Conservation (phyloP, 2,888 invertebrate genomes). For the Nemoura dubitans region DNA sequence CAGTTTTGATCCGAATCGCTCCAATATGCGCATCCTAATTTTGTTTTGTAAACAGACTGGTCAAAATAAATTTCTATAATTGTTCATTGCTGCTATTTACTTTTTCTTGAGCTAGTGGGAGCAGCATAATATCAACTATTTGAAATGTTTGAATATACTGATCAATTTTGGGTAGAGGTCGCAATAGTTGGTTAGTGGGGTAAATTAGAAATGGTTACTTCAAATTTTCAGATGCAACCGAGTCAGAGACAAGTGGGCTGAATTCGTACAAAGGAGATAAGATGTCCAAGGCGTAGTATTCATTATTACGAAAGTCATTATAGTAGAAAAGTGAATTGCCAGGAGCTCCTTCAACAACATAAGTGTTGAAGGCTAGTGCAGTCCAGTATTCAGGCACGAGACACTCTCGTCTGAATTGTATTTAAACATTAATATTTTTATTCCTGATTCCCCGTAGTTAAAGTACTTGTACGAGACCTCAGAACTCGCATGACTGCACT, state of each 20-base stretch:
- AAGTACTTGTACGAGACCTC: background rate
- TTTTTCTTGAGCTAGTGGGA: background rate
- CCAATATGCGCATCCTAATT: constrained; percentile 13
- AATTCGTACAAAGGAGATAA: background rate
- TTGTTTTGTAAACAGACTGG: background rate
- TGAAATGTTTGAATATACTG: background rate
- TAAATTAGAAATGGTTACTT: background rate
- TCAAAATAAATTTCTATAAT: background rate
- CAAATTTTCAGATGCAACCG: background rate
- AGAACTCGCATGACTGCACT: background rate
- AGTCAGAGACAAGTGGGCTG: background rate
- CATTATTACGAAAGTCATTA: background rate
- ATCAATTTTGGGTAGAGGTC: background rate
- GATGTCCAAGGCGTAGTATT: background rate
- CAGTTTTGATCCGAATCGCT: background rate
- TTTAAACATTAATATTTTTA: background rate
- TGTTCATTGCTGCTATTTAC: background rate
- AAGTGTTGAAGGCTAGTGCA: background rate
- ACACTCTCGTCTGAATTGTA: background rate
- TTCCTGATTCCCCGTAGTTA: background rate
- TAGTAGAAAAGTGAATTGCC: background rate
- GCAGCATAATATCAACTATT: background rate
- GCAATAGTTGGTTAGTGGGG: background rate
- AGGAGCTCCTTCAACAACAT: background rate
- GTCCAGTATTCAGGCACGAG: background rate